These are phyloP conservation scores for Leptobrachium leishanense DNA, from an alignment of 2,113 vertebrate genomes.

Conservation along the genomic window DNA sequence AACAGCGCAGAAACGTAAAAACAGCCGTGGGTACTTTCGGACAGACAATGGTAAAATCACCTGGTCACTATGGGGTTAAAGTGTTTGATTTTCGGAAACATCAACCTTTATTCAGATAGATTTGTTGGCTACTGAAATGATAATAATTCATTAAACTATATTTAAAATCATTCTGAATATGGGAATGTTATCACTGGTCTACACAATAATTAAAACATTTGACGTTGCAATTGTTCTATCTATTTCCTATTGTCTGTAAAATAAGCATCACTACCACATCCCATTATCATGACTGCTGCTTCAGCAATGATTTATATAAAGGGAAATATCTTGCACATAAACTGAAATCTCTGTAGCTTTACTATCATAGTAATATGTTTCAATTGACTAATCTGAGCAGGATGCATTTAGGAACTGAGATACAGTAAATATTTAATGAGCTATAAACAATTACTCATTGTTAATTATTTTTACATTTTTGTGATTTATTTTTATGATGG, in stretches of 20 bases:
- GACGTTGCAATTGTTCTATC: not conserved
- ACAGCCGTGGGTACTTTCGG: no score
- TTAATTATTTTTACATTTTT: conserved; percentile 52
- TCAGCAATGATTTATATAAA: conserved; percentile 56
- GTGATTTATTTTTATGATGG: conserved; percentile 17
- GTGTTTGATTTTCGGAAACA: no score
- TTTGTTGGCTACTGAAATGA: no score
- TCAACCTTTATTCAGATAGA: no score
- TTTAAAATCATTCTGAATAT: no score
- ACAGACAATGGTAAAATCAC: no score
- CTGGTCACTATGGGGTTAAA: no score
- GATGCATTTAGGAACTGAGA: conserved; percentile 68
- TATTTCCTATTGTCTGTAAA: not conserved
- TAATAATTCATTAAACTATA: no score
- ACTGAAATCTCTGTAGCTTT: conserved; percentile 66
- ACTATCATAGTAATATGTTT: conserved; percentile 69
- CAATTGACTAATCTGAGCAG: conserved; percentile 65
- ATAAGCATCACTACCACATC: not conserved
- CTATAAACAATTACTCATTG: conserved; percentile 60
- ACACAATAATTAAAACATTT: no score
- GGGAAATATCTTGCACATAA: conserved; percentile 60
- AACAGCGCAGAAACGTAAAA: no score
- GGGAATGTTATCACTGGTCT: no score
- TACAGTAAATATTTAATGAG: conserved; percentile 67
- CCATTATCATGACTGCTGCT: not conserved